These are phyloP conservation scores for Argyra leucocephala DNA, from an alignment of 2,888 invertebrate species.

Conservation along the genomic window DNA sequence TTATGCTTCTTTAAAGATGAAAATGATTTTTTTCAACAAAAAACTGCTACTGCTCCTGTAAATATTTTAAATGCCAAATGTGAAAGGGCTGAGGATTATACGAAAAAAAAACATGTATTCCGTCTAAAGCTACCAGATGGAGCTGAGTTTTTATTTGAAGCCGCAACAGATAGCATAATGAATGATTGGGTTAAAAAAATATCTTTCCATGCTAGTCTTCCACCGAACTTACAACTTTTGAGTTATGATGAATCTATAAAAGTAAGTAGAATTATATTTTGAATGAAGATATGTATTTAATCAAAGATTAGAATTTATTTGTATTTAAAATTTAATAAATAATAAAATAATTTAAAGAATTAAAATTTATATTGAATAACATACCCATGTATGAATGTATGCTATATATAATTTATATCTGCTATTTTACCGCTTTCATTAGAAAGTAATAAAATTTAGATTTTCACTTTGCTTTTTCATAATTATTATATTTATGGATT, in stretches of 20 bases:
- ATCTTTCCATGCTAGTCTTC: slow-evolving; percentile 82
- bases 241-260: slow-evolving; percentile 66
- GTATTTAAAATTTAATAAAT: too few species aligned
- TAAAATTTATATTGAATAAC: background rate
- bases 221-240: slow-evolving; percentile 78
- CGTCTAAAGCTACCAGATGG: slow-evolving; percentile 79
- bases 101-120: slow-evolving; percentile 89
- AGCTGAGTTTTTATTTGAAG: slow-evolving; percentile 84
- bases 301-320: too few species aligned
- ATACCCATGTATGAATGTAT: background rate
- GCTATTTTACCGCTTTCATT: background rate
- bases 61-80: slow-evolving; percentile 71
- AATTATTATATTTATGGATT: slow-evolving; percentile 6
- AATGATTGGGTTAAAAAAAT: slow-evolving; percentile 87
- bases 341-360: background rate
- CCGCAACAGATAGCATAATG: slow-evolving; percentile 63
- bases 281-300: too few species aligned
- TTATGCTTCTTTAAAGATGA: slow-evolving; percentile 96
- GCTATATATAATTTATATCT: too few species aligned
- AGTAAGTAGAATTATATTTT: slow-evolving; percentile 34
- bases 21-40: slow-evolving; percentile 77
- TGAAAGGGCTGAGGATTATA: slow-evolving; percentile 83
- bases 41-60: slow-evolving; percentile 79
- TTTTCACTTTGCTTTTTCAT: slow-evolving; percentile 5
- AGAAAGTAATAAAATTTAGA: background rate